phyloP scores from a whole-genome alignment of 2,888 invertebrate species.

The Lymantria monacha region DNA sequence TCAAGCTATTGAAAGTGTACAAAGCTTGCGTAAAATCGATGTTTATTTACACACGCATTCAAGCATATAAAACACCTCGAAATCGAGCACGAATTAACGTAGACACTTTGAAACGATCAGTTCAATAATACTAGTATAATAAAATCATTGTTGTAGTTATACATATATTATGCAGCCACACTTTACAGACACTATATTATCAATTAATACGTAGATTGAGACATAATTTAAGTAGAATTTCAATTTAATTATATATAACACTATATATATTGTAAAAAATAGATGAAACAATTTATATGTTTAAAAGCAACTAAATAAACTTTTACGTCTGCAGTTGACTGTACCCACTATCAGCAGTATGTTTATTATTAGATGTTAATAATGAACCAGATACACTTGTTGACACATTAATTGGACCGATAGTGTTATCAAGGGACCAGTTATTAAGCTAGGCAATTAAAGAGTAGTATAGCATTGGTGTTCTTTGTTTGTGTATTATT shows the following conservation, averaged over 20 bases:
- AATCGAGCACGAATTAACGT: slow-evolving; percentile 46
- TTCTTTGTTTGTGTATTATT: neutral
- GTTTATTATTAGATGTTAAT: slow-evolving; percentile 48
- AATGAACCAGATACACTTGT: slow-evolving; percentile 68
- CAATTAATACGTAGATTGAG: no score
- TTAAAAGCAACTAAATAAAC: neutral
- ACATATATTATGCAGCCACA: slow-evolving; percentile 5
- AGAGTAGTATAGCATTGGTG: neutral
- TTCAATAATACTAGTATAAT: slow-evolving; percentile 28
- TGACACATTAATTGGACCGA: slow-evolving; percentile 70
- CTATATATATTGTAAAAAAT: no score
- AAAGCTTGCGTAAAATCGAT: slow-evolving; percentile 40
- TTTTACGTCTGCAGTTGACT: slow-evolving; percentile 22
- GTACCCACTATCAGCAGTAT: slow-evolving; percentile 38
- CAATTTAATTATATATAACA: no score
- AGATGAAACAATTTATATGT: slow-evolving; percentile 1
- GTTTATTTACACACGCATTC: slow-evolving; percentile 40
- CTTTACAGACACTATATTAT: no score
- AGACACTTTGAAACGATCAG: slow-evolving; percentile 27
- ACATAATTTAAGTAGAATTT: no score
- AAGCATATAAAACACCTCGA: slow-evolving; percentile 44
- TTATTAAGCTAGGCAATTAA: slow-evolving; percentile 13
- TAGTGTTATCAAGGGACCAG: slow-evolving; percentile 63
- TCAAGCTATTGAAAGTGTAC: slow-evolving; percentile 30
- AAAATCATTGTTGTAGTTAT: slow-evolving; percentile 28